A percentile compares a stretch with the other conserved stretches of the same genome.
Conservation (phyloP, 2,888 invertebrate genomes). For the Eurytoma adleriae region DNA sequence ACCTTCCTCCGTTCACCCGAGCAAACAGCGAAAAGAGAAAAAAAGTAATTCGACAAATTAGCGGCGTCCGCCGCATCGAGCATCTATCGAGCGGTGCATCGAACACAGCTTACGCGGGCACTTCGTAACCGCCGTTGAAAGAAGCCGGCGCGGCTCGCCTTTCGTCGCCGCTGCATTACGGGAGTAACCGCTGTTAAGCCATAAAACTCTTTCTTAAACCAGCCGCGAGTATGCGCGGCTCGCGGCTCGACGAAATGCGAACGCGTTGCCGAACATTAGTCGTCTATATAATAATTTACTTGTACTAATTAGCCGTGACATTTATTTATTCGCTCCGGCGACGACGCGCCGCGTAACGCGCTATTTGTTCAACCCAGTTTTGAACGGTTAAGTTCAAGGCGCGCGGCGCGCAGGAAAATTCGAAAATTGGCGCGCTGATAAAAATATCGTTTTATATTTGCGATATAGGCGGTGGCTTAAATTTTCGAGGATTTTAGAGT, state of each 20-base stretch:
- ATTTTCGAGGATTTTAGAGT: no score
- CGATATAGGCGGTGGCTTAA: no score
- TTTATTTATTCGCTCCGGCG: slow-evolving; percentile 16
- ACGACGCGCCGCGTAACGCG: neutral
- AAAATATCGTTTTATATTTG: no score
- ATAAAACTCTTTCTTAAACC: slow-evolving; percentile 31
- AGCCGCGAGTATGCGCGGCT: slow-evolving; percentile 13
- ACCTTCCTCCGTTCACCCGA: neutral
- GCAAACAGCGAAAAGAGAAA: neutral
- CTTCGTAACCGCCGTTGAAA: no score
- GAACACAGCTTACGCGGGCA: no score
- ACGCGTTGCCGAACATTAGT: neutral
- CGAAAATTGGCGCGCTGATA: no score
- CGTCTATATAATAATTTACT: slow-evolving; percentile 7
- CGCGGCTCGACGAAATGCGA: slow-evolving; percentile 13
- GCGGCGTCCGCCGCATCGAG: no score
- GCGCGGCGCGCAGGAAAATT: neutral
- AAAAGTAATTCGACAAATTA: no score
- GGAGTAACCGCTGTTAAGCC: neutral
- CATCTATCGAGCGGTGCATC: no score
- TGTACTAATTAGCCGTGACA: slow-evolving; percentile 21
- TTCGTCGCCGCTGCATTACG: no score
- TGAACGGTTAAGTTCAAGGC: slow-evolving; percentile 23
- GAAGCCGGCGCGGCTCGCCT: no score
- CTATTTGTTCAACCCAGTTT: neutral